phyloP scores from a whole-genome alignment of 1,140 invertebrate genomes.

The Meteorus sp. region DNA sequence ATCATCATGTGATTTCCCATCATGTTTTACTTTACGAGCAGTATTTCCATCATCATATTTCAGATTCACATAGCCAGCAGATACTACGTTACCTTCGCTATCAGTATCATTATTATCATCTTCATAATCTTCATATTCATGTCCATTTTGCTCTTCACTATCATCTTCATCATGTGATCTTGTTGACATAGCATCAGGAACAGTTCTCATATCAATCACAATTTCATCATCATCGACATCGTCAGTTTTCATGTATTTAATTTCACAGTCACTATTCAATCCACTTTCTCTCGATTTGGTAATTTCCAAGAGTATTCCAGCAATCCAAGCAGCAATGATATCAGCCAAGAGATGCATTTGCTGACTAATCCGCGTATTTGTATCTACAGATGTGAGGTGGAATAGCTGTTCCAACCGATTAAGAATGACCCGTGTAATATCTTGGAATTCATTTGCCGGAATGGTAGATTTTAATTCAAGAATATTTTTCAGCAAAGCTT shows the following conservation, averaged over 20 bases:
- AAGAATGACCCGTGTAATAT: conserved; percentile 45
- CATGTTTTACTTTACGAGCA: too few species aligned
- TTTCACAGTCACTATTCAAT: conserved; percentile 31
- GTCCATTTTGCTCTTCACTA: neutral
- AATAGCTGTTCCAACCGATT: conserved; percentile 36
- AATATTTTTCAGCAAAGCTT: conserved; percentile 48
- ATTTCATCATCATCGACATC: conserved; percentile 26
- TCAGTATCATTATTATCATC: neutral
- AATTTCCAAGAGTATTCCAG: conserved; percentile 43
- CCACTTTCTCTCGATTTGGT: conserved; percentile 35
- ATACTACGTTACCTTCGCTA: neutral
- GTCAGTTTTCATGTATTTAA: conserved; percentile 20
- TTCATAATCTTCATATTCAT: too few species aligned
- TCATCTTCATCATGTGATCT: neutral
- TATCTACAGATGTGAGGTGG: conserved; percentile 31
- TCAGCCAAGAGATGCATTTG: conserved; percentile 51
- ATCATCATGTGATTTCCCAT: too few species aligned
- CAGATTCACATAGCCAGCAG: too few species aligned
- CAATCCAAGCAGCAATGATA: conserved; percentile 48
- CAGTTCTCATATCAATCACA: neutral
- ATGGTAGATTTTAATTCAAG: conserved; percentile 40
- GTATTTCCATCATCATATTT: too few species aligned
- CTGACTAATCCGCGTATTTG: conserved; percentile 38
- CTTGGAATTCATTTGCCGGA: conserved; percentile 41
- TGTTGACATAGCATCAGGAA: neutral